These are phyloP conservation scores for Callorhinus ursinus DNA, from an alignment of 2,113 vertebrate genomes.

Conservation along the genomic window DNA sequence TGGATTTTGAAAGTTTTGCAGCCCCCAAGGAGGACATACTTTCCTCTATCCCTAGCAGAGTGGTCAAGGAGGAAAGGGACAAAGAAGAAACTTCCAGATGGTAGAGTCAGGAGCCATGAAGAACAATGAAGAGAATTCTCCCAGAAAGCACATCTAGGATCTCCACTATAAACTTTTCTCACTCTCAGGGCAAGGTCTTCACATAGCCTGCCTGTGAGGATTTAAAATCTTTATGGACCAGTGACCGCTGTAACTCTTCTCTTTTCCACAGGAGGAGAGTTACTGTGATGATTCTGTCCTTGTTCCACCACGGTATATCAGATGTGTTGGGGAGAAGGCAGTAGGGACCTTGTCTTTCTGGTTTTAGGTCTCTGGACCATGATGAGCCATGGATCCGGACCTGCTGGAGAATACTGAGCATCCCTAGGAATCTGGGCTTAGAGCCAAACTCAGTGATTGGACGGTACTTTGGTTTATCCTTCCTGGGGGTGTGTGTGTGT, in stretches of 20 bases:
- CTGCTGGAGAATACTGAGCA: not conserved
- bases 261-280: not conserved
- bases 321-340: not conserved
- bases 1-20: not conserved
- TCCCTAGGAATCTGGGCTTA: not conserved
- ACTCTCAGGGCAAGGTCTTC: not conserved
- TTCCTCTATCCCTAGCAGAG: not conserved
- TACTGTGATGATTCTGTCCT: not conserved
- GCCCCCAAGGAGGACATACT: not conserved
- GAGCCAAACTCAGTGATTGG: not conserved
- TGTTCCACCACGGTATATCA: not conserved
- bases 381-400: not conserved
- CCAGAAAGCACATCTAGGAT: not conserved
- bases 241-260: not conserved
- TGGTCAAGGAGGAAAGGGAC: not conserved
- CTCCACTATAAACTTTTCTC: not conserved
- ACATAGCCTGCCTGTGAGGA: not conserved
- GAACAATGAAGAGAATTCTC: not conserved
- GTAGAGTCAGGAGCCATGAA: not conserved
- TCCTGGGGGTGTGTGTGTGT: not conserved
- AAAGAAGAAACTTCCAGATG: not conserved
- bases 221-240: not conserved
- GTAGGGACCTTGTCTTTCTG: not conserved
- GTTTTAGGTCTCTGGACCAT: not conserved
- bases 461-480: not conserved